These are phyloP conservation scores for Augiades crinisus DNA, from an alignment of 2,888 invertebrate species.

Conservation along the genomic window DNA sequence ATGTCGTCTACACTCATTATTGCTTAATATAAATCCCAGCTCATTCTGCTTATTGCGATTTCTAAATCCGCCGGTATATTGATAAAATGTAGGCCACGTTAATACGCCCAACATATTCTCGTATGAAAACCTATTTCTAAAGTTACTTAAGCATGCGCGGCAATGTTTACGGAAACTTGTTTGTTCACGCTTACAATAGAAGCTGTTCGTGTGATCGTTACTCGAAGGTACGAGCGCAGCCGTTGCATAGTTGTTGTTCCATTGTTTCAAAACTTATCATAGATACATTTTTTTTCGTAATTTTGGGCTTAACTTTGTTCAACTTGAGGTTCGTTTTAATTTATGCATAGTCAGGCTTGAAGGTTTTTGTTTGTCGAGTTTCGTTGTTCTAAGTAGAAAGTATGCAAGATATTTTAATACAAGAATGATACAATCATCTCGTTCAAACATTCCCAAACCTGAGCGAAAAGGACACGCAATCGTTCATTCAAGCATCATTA, in stretches of 20 bases:
- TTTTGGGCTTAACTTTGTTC: too few relatives aligned
- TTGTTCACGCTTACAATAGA: conserved; percentile 17
- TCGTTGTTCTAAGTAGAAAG: too few relatives aligned
- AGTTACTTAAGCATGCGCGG: conserved; percentile 18
- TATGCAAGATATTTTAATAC: too few relatives aligned
- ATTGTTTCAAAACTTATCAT: conserved; percentile 26
- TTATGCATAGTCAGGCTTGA: too few relatives aligned
- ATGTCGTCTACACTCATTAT: neutral
- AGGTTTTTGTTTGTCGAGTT: too few relatives aligned
- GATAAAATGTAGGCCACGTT: conserved; percentile 24
- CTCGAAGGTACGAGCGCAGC: conserved; percentile 21
- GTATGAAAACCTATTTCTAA: conserved; percentile 24
- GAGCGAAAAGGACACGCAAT: conserved; percentile 2
- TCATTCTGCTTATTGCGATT: neutral
- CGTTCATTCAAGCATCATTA: conserved; percentile 38
- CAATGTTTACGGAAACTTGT: conserved; percentile 24
- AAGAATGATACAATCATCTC: too few relatives aligned
- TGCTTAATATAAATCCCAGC: conserved; percentile 14
- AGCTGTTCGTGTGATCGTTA: conserved; percentile 19
- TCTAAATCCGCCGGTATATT: conserved; percentile 14
- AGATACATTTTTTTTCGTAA: too few relatives aligned
- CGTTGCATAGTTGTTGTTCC: conserved; percentile 17
- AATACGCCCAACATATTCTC: conserved; percentile 17
- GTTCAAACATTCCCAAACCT: neutral
- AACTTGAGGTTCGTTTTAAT: too few relatives aligned